Percentiles rank a stretch among this genome's conserved stretches.
phyloP scores from a whole-genome alignment of 2,888 invertebrate species.

The Euspilapteryx auroguttella region DNA sequence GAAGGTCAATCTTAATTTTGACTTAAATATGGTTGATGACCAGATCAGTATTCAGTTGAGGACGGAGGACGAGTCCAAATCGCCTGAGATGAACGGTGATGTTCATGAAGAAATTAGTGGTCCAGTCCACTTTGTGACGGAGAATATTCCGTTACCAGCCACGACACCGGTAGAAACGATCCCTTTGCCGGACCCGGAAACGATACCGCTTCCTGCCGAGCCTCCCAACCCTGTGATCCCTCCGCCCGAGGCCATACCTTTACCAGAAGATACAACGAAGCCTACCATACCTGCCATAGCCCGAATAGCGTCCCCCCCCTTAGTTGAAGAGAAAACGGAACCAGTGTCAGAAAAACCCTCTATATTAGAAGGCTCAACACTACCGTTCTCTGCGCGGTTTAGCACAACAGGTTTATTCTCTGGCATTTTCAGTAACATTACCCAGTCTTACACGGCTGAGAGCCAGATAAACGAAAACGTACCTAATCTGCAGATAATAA shows the following conservation, averaged over 20 bases:
- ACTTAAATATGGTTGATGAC: constrained; percentile 54
- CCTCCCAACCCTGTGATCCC: too few relatives aligned
- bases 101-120: constrained; percentile 31
- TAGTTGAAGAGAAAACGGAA: neutral
- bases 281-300: constrained; percentile 21
- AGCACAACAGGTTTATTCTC: constrained; percentile 45
- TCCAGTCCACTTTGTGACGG: constrained; percentile 30
- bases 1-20: constrained; percentile 57
- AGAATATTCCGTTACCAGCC: too few relatives aligned
- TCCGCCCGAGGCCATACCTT: constrained; percentile 36
- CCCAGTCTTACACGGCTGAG: constrained; percentile 28
- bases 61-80: constrained; percentile 28
- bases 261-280: constrained; percentile 42
- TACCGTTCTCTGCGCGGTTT: constrained; percentile 37
- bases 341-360: constrained; percentile 18
- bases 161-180: too few relatives aligned
- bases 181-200: constrained; percentile 25
- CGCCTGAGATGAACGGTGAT: constrained; percentile 36
- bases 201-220: constrained; percentile 42
- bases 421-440: constrained; percentile 44
- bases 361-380: constrained; percentile 22
- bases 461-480: constrained; percentile 34
- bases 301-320: neutral
- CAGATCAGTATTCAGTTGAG: constrained; percentile 51
- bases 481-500: constrained; percentile 49